Evolutionary conservation across 1,140 invertebrate species (phyloP), one percentile per base, ranked within the genome.

Genomic region (Oncopodura yosiiana): DNA sequence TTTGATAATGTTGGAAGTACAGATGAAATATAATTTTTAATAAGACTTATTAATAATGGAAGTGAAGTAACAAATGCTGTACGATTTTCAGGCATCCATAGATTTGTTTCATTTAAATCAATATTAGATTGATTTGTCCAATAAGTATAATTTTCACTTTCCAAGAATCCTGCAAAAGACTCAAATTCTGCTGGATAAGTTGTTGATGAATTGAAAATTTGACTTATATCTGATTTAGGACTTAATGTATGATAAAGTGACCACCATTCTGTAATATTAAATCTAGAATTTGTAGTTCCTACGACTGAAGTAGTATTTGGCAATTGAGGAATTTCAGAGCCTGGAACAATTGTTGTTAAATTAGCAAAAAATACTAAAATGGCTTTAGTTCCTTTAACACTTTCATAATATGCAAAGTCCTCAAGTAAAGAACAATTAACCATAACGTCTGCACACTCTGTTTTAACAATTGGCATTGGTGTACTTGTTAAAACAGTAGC

Each of bases 361-460:
- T 58, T 58, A 9, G 49, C 43, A 3, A 52, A 8, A 34, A 58
- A 30, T 3, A 52, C 49, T 3, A 58, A 12, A 30, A 48, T 29
- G 3, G 49, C 27, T 24, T 46, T 61, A 1, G 44, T 41, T 29
- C 53, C 14, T 24, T 56, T 64, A 3, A 53, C 27, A 14, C 34
- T 36, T 30, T 46, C 45, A 3, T 56, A 5, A 37, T 48, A 58
- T n/a, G 46, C 52, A 21, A 52, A 59, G 14, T 61, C 59, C 4
- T 64, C 51, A 3, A 64, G 56, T 14, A 61, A 37, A 3, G 58
- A 56, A 30, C 62, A 64, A 41, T 64, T 58, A 9, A 58, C 55
- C n/a, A 34, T 41, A 11, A 64, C 49, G 14, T 62, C 49, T n/a
- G 32, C 50, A n/a, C 21, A 4, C 21, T 26, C 29, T 44, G 46